phyloP scores from a whole-genome alignment of 2,113 vertebrate genomes.

The Piaya cayana region DNA sequence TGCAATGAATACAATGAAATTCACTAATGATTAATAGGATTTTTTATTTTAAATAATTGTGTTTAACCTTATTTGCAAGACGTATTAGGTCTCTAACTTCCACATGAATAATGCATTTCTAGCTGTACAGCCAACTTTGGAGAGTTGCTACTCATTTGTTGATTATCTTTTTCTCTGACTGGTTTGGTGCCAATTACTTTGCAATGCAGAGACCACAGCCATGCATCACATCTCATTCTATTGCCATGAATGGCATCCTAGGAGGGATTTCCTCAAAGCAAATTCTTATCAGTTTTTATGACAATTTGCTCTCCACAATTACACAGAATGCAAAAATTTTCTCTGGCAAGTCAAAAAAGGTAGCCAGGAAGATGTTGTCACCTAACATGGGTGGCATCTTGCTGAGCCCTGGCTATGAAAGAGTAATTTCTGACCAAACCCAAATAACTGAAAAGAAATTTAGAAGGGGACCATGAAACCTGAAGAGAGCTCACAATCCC shows the following conservation, averaged over 20 bases:
- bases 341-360: neutral
- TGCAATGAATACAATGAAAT: neutral
- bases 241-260: neutral
- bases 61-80: constrained; percentile 6
- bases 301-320: neutral
- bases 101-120: neutral
- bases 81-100: neutral
- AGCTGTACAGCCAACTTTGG: neutral
- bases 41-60: constrained; percentile 42
- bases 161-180: neutral
- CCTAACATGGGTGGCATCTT: neutral
- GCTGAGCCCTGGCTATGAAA: neutral
- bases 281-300: neutral
- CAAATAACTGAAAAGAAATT: neutral
- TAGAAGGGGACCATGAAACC: neutral
- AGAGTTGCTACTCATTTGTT: neutral
- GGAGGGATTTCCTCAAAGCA: neutral
- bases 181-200: neutral
- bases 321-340: neutral
- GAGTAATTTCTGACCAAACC: neutral
- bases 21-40: constrained; percentile 34
- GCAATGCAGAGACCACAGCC: rapidly evolving
- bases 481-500: neutral
- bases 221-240: neutral
- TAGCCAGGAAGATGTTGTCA: neutral